These are phyloP conservation scores for Hesperia comma DNA, from an alignment of 2,888 invertebrate genomes.

Conservation along the genomic window DNA sequence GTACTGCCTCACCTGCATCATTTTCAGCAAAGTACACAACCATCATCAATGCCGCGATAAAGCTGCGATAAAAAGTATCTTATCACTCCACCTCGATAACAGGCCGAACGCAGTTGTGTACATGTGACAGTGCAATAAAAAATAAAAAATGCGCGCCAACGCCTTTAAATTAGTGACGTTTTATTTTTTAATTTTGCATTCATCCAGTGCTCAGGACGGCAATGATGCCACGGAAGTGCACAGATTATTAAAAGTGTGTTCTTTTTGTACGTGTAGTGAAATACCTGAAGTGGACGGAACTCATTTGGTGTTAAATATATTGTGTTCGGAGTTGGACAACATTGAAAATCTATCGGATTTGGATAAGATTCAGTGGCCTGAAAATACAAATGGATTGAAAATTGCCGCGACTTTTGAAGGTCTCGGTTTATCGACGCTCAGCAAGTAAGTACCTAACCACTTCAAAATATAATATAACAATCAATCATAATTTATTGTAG, in stretches of 20 bases:
- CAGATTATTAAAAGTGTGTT: slow-evolving; percentile 66
- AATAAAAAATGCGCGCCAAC: slow-evolving; percentile 63
- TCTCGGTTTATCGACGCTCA: slow-evolving; percentile 68
- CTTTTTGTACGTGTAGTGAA: slow-evolving; percentile 78
- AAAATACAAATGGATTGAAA: slow-evolving; percentile 72
- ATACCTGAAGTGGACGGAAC: slow-evolving; percentile 70
- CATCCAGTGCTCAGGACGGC: slow-evolving; percentile 56
- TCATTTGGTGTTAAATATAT: slow-evolving; percentile 72
- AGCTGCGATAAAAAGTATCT: slow-evolving; percentile 68
- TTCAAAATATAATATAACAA: background rate
- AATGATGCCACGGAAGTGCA: slow-evolving; percentile 48
- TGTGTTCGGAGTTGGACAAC: slow-evolving; percentile 72
- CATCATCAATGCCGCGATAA: slow-evolving; percentile 66
- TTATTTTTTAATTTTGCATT: slow-evolving; percentile 60
- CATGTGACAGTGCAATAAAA: slow-evolving; percentile 48
- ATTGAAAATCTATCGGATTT: slow-evolving; percentile 69
- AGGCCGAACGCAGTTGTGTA: slow-evolving; percentile 59
- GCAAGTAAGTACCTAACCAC: slow-evolving; percentile 70
- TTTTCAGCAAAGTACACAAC: slow-evolving; percentile 72
- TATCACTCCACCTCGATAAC: slow-evolving; percentile 73
- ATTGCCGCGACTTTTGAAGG: slow-evolving; percentile 74
- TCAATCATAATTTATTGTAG: slow-evolving; percentile 21
- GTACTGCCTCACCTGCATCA: slow-evolving; percentile 64
- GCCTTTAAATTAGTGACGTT: slow-evolving; percentile 52
- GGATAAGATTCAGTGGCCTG: slow-evolving; percentile 76